These are phyloP conservation scores for Aplochiton taeniatus DNA, from an alignment of 2,797 vertebrate genomes.

Conservation along the genomic window DNA sequence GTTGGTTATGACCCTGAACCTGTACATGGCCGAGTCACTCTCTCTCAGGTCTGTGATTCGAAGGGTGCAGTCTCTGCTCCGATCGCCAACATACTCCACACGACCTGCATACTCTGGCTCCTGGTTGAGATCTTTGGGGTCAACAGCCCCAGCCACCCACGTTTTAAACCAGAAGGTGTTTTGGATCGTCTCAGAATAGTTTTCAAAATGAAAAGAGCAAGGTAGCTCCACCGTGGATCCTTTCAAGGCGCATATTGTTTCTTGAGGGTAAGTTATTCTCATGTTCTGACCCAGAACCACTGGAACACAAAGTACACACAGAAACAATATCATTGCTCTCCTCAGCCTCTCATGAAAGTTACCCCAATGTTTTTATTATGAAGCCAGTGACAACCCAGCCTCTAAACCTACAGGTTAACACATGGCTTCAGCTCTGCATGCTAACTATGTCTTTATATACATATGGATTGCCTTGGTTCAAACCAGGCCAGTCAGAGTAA, in stretches of 20 bases:
- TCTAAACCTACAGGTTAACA: too few species aligned
- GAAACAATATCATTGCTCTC: too few species aligned
- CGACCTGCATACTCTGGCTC: slow-evolving; percentile 13
- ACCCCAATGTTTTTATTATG: too few species aligned
- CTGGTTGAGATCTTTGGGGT: neutral
- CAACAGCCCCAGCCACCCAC: accelerated
- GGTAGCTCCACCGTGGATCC: neutral
- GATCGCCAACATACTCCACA: neutral
- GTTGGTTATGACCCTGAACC: slow-evolving; percentile 28
- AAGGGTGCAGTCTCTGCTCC: neutral
- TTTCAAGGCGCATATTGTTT: slow-evolving; percentile 1
- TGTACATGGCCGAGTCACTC: slow-evolving; percentile 33
- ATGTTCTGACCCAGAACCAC: slow-evolving; percentile 3
- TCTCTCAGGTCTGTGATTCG: slow-evolving; percentile 31
- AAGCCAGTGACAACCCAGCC: too few species aligned
- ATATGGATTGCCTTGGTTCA: too few species aligned
- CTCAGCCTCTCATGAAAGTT: too few species aligned
- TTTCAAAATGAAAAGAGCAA: slow-evolving; percentile 1
- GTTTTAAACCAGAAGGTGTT: slow-evolving; percentile 11
- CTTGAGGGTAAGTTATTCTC: neutral
- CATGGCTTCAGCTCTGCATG: too few species aligned
- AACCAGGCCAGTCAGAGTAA: too few species aligned
- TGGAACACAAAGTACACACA: slow-evolving; percentile 2
- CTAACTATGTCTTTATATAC: too few species aligned
- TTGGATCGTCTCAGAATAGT: neutral